These are phyloP conservation scores for Microctonus brassicae DNA, from an alignment of 2,888 invertebrate species.

Conservation along the genomic window DNA sequence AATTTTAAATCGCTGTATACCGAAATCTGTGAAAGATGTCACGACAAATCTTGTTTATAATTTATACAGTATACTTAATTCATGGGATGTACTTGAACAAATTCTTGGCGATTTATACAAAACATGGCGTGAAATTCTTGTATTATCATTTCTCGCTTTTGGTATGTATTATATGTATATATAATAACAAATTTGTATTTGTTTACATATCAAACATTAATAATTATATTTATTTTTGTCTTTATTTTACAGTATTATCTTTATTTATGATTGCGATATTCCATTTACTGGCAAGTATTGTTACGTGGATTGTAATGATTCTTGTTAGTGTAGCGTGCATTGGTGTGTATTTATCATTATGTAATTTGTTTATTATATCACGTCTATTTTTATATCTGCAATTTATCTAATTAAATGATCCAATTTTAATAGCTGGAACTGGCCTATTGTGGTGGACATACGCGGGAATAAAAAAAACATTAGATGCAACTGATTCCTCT, in stretches of 20 bases:
- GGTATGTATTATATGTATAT: constrained; percentile 72
- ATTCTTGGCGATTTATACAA: constrained; percentile 89
- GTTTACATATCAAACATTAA: constrained; percentile 4
- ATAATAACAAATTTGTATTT: not conserved
- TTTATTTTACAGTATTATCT: constrained; percentile 82
- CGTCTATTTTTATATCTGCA: not conserved
- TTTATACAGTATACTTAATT: constrained; percentile 86
- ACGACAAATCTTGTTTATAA: constrained; percentile 77
- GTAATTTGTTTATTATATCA: not conserved
- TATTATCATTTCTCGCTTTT: constrained; percentile 84
- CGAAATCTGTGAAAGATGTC: constrained; percentile 78
- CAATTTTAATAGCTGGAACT: constrained; percentile 80
- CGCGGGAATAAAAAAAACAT: constrained; percentile 78
- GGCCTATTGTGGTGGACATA: constrained; percentile 91
- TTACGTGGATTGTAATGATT: constrained; percentile 90
- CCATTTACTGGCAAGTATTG: constrained; percentile 85
- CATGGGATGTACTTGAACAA: constrained; percentile 90
- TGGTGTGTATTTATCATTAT: constrained; percentile 68
- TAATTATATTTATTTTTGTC: constrained; percentile 39
- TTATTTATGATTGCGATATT: constrained; percentile 86
- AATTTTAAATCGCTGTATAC: constrained; percentile 90
- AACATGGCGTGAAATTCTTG: constrained; percentile 88
- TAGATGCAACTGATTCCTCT: constrained; percentile 72
- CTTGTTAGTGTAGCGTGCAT: constrained; percentile 82
- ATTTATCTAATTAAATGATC: constrained; percentile 24